These are phyloP conservation scores for Chascanopsetta lugubris DNA, from an alignment of 2,113 vertebrate species.

Conservation along the genomic window DNA sequence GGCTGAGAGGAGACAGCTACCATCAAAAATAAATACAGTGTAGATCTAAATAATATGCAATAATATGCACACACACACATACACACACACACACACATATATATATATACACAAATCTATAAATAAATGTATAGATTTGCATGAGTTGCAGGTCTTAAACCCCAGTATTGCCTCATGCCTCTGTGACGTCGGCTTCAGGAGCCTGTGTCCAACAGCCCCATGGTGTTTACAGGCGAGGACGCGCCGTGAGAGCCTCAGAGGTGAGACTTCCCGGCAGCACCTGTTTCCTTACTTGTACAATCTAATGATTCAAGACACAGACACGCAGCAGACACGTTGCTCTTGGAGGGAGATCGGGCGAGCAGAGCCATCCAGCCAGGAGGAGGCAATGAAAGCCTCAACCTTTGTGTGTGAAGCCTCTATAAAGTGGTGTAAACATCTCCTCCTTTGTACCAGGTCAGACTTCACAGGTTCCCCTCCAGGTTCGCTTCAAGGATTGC, in stretches of 20 bases:
- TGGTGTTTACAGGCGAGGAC: background rate
- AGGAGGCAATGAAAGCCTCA: background rate
- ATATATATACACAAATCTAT: too few relatives aligned
- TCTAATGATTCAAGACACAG: constrained; percentile 30
- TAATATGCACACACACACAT: too few relatives aligned
- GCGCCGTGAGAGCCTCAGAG: background rate
- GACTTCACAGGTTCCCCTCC: constrained; percentile 3
- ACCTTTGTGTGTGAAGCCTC: background rate
- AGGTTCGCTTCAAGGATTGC: constrained; percentile 4
- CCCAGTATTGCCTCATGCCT: background rate
- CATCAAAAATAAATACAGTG: constrained; percentile 8
- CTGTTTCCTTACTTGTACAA: constrained; percentile 9
- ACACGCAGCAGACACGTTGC: constrained; percentile 16
- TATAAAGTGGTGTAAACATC: constrained; percentile 17
- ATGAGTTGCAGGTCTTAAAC: background rate
- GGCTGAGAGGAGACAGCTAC: constrained; percentile 31
- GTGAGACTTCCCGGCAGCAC: background rate
- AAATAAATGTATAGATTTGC: background rate
- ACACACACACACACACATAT: too few relatives aligned
- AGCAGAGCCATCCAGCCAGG: constrained; percentile 16
- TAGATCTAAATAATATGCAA: background rate
- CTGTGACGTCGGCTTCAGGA: background rate
- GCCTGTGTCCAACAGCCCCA: background rate
- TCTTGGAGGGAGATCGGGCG: constrained; percentile 31
- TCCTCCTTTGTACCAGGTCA: constrained; percentile 17